Conservation (phyloP, 1,140 invertebrate species). For the Oryzaephilus surinamensis region DNA sequence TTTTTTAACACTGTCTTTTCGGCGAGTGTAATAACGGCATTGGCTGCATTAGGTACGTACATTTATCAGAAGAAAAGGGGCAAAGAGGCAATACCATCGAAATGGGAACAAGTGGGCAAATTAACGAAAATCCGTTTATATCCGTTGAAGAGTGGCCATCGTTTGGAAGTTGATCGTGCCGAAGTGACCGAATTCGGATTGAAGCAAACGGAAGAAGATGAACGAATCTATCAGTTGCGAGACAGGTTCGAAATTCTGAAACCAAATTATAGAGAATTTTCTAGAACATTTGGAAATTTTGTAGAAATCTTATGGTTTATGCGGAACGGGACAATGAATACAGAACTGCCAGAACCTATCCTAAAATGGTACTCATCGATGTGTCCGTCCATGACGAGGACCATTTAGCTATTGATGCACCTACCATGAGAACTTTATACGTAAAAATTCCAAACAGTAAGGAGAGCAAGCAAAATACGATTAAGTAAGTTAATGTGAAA, state of each 20-base stretch:
- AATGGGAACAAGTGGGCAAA: conserved; percentile 30
- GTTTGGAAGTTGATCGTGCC: conserved; percentile 24
- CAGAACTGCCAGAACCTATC: conserved; percentile 26
- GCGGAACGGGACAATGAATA: conserved; percentile 27
- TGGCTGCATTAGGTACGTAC: conserved; percentile 2
- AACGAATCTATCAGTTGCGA: conserved; percentile 18
- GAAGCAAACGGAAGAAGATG: conserved; percentile 17
- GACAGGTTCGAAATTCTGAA: conserved; percentile 22
- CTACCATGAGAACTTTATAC: conserved; percentile 29
- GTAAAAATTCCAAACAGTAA: conserved; percentile 26
- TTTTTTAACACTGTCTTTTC: conserved; percentile 4
- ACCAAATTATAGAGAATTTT: background rate
- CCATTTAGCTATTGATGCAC: conserved; percentile 29
- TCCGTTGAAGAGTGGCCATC: conserved; percentile 32
- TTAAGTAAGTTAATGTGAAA: conserved; percentile 16
- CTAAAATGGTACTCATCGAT: conserved; percentile 31
- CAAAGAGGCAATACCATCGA: conserved; percentile 13
- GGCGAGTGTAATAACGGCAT: conserved; percentile 4
- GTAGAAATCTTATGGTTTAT: conserved; percentile 28
- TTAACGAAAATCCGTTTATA: conserved; percentile 27
- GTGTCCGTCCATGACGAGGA: conserved; percentile 26
- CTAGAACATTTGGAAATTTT: conserved; percentile 8
- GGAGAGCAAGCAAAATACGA: conserved; percentile 8
- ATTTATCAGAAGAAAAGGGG: conserved; percentile 10
- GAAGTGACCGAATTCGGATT: conserved; percentile 27